A percentile compares a stretch with the other conserved stretches of the same genome.
Evolutionary conservation across 1,140 invertebrate genomes (phyloP).

Genomic region (Oncopeltus fasciatus): DNA sequence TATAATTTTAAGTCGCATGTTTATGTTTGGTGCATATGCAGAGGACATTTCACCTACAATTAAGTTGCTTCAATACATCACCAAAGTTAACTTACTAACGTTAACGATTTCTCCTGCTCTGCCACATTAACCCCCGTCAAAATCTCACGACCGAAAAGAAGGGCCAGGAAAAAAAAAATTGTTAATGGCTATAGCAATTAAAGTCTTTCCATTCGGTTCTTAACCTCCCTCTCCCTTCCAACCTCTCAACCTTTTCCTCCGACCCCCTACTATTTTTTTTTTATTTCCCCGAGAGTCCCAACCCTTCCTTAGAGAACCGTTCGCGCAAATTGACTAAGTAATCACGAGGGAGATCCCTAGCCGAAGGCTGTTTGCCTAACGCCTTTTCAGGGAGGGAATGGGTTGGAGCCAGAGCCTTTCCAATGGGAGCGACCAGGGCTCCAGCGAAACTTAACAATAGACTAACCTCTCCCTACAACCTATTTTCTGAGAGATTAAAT

Average conservation of each 20-base stretch:
- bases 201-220: not conserved
- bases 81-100: too few relatives aligned
- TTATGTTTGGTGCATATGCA: too few relatives aligned
- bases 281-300: not conserved
- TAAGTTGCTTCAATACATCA: too few relatives aligned
- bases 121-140: too few relatives aligned
- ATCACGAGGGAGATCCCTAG: not conserved
- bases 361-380: not conserved
- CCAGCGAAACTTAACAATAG: not conserved
- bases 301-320: not conserved
- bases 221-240: not conserved
- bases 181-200: constrained; percentile 5
- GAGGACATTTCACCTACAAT: too few relatives aligned
- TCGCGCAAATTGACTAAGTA: constrained; percentile 10
- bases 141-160: too few relatives aligned
- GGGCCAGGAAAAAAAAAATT: constrained; percentile 1
- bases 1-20: too few relatives aligned
- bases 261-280: not conserved
- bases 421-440: too few relatives aligned
- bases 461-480: not conserved
- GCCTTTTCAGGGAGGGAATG: not conserved
- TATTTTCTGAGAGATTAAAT: constrained; percentile 9
- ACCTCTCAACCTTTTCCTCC: not conserved
- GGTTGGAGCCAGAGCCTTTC: too few relatives aligned
- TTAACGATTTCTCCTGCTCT: too few relatives aligned